Conservation (phyloP, 2,888 invertebrate genomes). For the Lepidocyrtinus sp. region DNA sequence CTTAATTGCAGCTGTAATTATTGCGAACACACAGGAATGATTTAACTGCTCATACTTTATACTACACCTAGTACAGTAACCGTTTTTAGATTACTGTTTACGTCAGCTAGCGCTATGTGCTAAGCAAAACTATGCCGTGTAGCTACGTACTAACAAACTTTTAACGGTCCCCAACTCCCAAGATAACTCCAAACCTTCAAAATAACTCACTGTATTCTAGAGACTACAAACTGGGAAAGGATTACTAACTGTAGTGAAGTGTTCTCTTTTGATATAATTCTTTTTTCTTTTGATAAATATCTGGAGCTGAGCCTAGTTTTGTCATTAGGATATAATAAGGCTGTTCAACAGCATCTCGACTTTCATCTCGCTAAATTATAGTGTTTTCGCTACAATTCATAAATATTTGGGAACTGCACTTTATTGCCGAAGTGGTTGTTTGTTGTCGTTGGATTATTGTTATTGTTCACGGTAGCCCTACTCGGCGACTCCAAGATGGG, state of each 20-base stretch:
- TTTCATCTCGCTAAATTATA: slow-evolving; percentile 36
- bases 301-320: background rate
- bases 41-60: background rate
- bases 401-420: slow-evolving; percentile 68
- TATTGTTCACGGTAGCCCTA: slow-evolving; percentile 34
- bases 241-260: background rate
- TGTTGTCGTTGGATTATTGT: slow-evolving; percentile 49
- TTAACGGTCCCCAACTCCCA: too few species aligned
- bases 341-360: slow-evolving; percentile 57
- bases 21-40: slow-evolving; percentile 30
- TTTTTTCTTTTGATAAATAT: background rate
- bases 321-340: slow-evolving; percentile 49
- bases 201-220: too few species aligned
- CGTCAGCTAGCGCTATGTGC: too few species aligned
- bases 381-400: slow-evolving; percentile 54
- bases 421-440: slow-evolving; percentile 57
- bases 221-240: too few species aligned
- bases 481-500: slow-evolving; percentile 44
- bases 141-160: too few species aligned
- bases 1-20: too few species aligned
- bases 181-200: too few species aligned
- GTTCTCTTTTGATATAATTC: background rate
- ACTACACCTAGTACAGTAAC: too few species aligned
- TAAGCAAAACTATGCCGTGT: too few species aligned
- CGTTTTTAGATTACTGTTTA: too few species aligned